Evolutionary conservation across 1,140 invertebrate species (phyloP), one percentile per base, ranked within the genome.

Genomic region (Lepeophtheirus salmonis): DNA sequence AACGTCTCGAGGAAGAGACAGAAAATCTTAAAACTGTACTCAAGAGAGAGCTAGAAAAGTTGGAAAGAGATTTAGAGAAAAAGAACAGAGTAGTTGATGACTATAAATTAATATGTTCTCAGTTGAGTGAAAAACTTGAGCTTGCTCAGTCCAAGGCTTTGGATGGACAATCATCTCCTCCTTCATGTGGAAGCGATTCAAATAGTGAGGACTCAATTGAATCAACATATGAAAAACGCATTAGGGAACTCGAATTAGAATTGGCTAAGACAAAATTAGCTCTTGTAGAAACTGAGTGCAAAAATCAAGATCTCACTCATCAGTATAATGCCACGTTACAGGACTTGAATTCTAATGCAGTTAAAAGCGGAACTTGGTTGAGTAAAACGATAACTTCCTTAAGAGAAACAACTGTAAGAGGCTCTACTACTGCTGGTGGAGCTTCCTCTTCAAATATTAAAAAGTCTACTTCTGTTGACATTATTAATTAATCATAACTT

Each of bases 281-380:
- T 0, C 81, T 96, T 58, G 95, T 97, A 2, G 90, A 98, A 74
- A 86, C 90, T 0, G 87, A 97, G 73, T 97, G 94, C 74, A 81
- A 83, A 66, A 96, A 92, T 76, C 89, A 95, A 81, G 89, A 94
- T 72, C 72, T 95, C 30, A 89, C 83, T n/a, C 90, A 97, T 75
- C 85, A 91, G 68, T 73, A 95, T 50, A 83, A 82, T 67, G 78
- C 86, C 0, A 82, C 86, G 0, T 73, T 88, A 14, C 23, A 23
- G 55, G 26, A 2, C 16, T 16, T 16, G 25, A 24, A 50, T 26
- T 30, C 55, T 21, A 26, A 20, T 14, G 77, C 80, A 1, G 80
- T 81, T 0, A 77, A 80, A 69, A 78, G 75, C 61, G 82, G 82
- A 61, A 83, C 84, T 1, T 94, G 89, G 90, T 77, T 92, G 13